Percentiles rank a stretch among this genome's conserved stretches.
Conservation (phyloP, 2,888 invertebrate genomes). For the Archips crataeganus region DNA sequence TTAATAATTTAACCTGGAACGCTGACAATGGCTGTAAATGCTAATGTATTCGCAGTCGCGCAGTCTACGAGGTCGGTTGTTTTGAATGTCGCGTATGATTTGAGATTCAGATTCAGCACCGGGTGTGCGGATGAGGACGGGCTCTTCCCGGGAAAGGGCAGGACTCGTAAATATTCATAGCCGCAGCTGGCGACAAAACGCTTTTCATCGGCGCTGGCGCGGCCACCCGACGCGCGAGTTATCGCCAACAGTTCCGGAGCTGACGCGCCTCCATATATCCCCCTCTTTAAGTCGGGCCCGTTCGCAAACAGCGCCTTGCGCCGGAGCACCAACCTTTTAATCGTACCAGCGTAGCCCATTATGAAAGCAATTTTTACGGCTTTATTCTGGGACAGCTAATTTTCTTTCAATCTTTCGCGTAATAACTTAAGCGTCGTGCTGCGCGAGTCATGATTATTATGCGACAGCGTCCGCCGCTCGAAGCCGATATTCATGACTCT, state of each 20-base stretch:
- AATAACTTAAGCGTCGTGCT: constrained; percentile 75
- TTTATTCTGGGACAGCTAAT: constrained; percentile 66
- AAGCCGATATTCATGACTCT: constrained; percentile 65
- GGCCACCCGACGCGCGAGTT: constrained; percentile 79
- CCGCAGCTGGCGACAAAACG: constrained; percentile 72
- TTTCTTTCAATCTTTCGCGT: constrained; percentile 72
- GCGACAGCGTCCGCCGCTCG: constrained; percentile 59
- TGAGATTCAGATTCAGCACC: constrained; percentile 47
- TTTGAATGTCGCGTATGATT: constrained; percentile 47
- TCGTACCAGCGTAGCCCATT: constrained; percentile 47
- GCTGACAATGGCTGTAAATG: constrained; percentile 38
- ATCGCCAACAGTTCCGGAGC: constrained; percentile 59
- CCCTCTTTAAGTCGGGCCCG: constrained; percentile 43
- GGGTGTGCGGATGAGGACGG: constrained; percentile 38
- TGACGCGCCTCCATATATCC: constrained; percentile 63
- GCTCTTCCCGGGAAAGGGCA: constrained; percentile 47
- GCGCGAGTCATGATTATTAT: constrained; percentile 74
- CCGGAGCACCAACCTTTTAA: constrained; percentile 59
- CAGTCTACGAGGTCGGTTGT: constrained; percentile 33
- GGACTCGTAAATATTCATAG: constrained; percentile 77
- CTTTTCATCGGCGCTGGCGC: constrained; percentile 65
- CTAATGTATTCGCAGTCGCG: constrained; percentile 38
- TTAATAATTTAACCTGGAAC: constrained; percentile 35
- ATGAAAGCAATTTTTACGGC: constrained; percentile 62
- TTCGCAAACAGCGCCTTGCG: constrained; percentile 43